These are phyloP conservation scores for Eupithecia abbreviata DNA, from an alignment of 2,888 invertebrate genomes.

Conservation along the genomic window DNA sequence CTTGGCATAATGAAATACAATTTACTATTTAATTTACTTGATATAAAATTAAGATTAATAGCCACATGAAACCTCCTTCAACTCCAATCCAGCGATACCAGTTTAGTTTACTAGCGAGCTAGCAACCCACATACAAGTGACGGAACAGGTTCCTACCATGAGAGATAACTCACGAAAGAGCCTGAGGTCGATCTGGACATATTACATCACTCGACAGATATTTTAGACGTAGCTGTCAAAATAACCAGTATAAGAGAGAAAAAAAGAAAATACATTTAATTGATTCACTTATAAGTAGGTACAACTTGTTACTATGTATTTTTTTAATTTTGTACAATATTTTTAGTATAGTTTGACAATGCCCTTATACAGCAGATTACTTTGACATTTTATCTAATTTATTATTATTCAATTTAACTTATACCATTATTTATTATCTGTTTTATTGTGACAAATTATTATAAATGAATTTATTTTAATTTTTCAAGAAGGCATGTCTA, in stretches of 20 bases:
- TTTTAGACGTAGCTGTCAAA: conserved; percentile 49
- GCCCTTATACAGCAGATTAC: too few relatives aligned
- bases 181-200: conserved; percentile 60
- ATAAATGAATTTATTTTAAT: too few relatives aligned
- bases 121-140: conserved; percentile 51
- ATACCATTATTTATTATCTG: too few relatives aligned
- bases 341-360: too few relatives aligned
- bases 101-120: conserved; percentile 43
- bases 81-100: conserved; percentile 39
- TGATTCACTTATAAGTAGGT: too few relatives aligned
- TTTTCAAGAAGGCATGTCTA: too few relatives aligned
- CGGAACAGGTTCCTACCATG: conserved; percentile 63
- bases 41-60: conserved; percentile 21
- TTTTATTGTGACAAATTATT: too few relatives aligned
- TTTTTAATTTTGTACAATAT: too few relatives aligned
- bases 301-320: too few relatives aligned
- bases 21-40: conserved; percentile 9
- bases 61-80: conserved; percentile 30
- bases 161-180: conserved; percentile 58
- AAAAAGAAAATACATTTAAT: too few relatives aligned
- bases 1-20: not conserved
- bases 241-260: conserved; percentile 7
- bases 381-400: too few relatives aligned
- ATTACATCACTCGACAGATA: conserved; percentile 63
- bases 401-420: too few relatives aligned